Evolutionary conservation across 2,888 invertebrate species (phyloP).

Genomic region (Andrena hattorfiana): DNA sequence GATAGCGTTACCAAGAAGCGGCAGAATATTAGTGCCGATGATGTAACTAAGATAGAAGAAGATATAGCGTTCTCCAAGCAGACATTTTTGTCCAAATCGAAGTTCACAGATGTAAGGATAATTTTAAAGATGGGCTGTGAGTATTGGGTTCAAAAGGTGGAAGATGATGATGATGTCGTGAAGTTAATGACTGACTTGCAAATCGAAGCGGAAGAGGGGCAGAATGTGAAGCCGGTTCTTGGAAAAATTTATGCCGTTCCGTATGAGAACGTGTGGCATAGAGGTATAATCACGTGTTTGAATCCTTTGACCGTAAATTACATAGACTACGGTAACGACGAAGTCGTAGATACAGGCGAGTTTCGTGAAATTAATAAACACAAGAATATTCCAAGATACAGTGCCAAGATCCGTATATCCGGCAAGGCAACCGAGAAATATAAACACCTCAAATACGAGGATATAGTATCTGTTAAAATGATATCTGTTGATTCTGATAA

Average conservation of each 20-base stretch:
- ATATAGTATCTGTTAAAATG: constrained; percentile 65
- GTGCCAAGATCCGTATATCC: constrained; percentile 63
- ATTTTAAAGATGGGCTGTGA: constrained; percentile 45
- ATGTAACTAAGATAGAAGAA: constrained; percentile 46
- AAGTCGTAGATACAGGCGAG: constrained; percentile 51
- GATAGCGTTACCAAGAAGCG: neutral
- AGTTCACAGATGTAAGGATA: constrained; percentile 69
- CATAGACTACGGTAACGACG: constrained; percentile 76
- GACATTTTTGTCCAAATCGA: constrained; percentile 64
- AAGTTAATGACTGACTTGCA: constrained; percentile 67
- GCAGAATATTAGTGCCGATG: neutral
- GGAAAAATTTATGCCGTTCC: constrained; percentile 69
- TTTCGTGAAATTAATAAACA: constrained; percentile 66
- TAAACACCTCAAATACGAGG: constrained; percentile 43
- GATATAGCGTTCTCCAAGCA: constrained; percentile 50
- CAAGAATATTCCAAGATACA: constrained; percentile 43
- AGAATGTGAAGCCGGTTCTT: constrained; percentile 49
- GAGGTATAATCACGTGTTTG: constrained; percentile 66
- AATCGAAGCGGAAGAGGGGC: constrained; percentile 3
- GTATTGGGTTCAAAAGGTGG: constrained; percentile 72
- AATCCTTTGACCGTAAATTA: constrained; percentile 71
- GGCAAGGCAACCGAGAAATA: constrained; percentile 17
- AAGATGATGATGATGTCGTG: constrained; percentile 44
- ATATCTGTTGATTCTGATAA: constrained; percentile 35
- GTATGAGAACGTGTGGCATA: constrained; percentile 71